Base-by-base conservation (phyloP, 1,140 invertebrate genomes). In the Triops longicaudatus region DNA sequence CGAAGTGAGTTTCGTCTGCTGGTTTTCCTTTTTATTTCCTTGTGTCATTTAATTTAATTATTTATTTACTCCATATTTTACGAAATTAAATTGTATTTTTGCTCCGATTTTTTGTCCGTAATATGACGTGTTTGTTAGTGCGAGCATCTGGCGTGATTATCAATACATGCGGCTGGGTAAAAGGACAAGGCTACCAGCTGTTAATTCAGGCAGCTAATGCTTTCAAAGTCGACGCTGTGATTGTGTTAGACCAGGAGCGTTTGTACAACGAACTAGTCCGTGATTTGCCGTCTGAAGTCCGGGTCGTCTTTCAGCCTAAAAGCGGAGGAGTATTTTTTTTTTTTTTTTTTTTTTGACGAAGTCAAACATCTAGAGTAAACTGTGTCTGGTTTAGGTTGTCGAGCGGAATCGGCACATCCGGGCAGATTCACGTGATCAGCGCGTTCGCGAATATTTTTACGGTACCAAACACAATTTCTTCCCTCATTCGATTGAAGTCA, bases 81-180 rank as follows among this genome's bases (percentile, higher is more conserved):
- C n/a, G n/a, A n/a, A n/a, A n/a, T n/a, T n/a, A n/a, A n/a, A n/a
- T n/a, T n/a, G n/a, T n/a, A n/a, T n/a, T n/a, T n/a, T n/a, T n/a
- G n/a, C n/a, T n/a, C n/a, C n/a, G n/a, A n/a, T n/a, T n/a, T n/a
- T n/a, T n/a, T n/a, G n/a, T n/a, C n/a, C n/a, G n/a, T 27, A 22
- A 26, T 9, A 72, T 27, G 2, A 3, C 9, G 22, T 72, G 26
- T 72, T 72, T 9, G 17, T 22, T 73, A 92, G 92, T 92, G 0
- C 91, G 92, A 83, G 87, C 88, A 71, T 97, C 96, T 37, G 98
- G 98, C n/a, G 92, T 95, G 1, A 91, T 99, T 43, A 97, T 99
- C 74, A 99, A 99, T 83, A 99, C 98, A 0, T 97, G 96, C 82
- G 97, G 97, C 1, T 99, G 96, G 96, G 90, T 98, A 0, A 96